Conservation (phyloP, 2,113 vertebrate genomes). For the Antennarius striatus region DNA sequence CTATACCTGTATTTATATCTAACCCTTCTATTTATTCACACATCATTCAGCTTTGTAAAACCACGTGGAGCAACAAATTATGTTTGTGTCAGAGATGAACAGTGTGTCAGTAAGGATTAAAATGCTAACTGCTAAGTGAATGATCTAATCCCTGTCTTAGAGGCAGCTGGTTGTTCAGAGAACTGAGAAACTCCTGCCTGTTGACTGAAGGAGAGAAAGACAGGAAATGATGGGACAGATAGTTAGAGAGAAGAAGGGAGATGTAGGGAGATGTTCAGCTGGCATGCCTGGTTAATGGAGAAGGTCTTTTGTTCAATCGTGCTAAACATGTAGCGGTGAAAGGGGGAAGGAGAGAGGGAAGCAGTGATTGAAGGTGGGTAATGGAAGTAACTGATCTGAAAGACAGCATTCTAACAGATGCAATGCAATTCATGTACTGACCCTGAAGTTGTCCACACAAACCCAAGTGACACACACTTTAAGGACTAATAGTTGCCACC, state of each 20-base stretch:
- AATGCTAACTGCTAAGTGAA: conserved; percentile 68
- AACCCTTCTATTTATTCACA: conserved; percentile 47
- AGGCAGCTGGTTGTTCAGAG: conserved; percentile 66
- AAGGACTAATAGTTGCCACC: no score
- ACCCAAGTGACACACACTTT: conserved; percentile 10
- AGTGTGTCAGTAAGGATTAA: conserved; percentile 69
- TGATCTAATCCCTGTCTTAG: conserved; percentile 70
- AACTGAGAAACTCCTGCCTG: conserved; percentile 43
- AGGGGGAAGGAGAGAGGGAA: conserved; percentile 25
- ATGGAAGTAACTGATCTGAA: conserved; percentile 43
- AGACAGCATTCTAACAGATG: conserved; percentile 28
- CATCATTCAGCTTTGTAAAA: conserved; percentile 58
- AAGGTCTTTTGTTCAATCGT: conserved; percentile 56
- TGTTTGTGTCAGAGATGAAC: conserved; percentile 12
- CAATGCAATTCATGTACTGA: conserved; percentile 30
- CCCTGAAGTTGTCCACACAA: background rate
- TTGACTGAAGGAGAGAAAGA: conserved; percentile 12
- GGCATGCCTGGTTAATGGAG: conserved; percentile 60
- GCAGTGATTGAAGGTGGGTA: conserved; percentile 21
- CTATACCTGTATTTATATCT: conserved; percentile 51
- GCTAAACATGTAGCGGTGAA: conserved; percentile 54
- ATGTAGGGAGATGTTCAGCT: no score
- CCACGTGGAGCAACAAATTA: conserved; percentile 36
- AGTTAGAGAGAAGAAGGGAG: no score
- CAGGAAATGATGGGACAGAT: background rate